Base-by-base conservation (phyloP, 2,888 invertebrate species). In the Willowsia nigromaculata region DNA sequence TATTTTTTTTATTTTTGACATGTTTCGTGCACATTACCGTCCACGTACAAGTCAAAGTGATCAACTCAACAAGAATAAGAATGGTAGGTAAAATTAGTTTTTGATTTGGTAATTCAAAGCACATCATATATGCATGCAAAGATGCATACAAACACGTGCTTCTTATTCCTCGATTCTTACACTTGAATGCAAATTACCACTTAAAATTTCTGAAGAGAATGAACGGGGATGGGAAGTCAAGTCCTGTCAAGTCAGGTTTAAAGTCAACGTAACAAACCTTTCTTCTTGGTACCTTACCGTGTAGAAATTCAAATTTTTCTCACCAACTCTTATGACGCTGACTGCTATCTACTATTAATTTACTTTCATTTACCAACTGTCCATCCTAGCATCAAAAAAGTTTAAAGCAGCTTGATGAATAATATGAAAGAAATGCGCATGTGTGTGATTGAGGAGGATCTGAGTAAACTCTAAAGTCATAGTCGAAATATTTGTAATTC, bases 101-200 rank as follows among this genome's bases (percentile, higher is more conserved):
- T 76, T 47, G 30, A 76, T 50, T 76, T 50, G 15, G 65, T 15
- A 65, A 68, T 65, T 0, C 40, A 33, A n/a, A 4, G 5, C 65
- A 6, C n/a, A 18, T 33, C n/a, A 76, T 33, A 27, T 22, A 37
- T 37, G 53, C 18, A 11, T 18, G 53, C 9, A 62, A 27, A 33
- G 33, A n/a, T 62, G 11, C 33, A 62, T 11, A 53, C 59, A 37
- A 59, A 56, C 80, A 59, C 59, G 80, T 80, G 80, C 59, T 59
- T 40, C 80, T 40, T n/a, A n/a, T n/a, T 40, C 68, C n/a, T 68
- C 65, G 22, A 40, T 40, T 9, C 37, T 59, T 13, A 33, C 80
- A 80, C 80, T 59, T 80, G 80, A 33, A 80, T 80, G 80, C 22
- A 80, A 80, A 80, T 80, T 22, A 59, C 9, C 80, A 59, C 56